A percentile compares a stretch with the other conserved stretches of the same genome.
Conservation (phyloP, 2,113 vertebrate species). For the Calidris pygmaea region DNA sequence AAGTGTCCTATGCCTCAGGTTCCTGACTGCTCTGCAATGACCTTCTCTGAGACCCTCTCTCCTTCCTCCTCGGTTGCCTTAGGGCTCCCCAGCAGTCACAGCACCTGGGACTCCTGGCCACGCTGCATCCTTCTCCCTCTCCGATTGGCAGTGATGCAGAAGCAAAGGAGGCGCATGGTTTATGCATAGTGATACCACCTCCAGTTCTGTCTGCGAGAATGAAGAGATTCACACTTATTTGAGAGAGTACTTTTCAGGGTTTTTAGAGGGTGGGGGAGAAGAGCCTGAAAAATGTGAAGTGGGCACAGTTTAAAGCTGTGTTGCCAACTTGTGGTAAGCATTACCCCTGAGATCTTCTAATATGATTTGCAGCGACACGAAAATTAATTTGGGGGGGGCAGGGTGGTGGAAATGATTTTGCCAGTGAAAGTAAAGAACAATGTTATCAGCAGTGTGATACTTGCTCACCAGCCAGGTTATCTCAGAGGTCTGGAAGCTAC, state of each 20-base stretch:
- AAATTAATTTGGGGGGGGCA: neutral
- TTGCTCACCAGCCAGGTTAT: neutral
- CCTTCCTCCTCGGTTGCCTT: fast-evolving
- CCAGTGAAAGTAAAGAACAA: neutral
- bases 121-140: neutral
- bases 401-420: neutral
- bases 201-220: neutral
- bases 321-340: neutral
- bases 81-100: neutral
- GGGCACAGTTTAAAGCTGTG: neutral
- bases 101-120: neutral
- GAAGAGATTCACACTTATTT: neutral
- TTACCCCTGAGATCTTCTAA: neutral
- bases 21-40: fast-evolving
- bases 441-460: neutral
- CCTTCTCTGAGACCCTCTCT: neutral
- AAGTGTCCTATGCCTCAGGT: neutral
- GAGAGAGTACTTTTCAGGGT: neutral
- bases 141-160: neutral
- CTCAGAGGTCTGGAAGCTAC: neutral
- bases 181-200: neutral
- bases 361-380: neutral
- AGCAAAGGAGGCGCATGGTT: neutral
- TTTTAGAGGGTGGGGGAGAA: neutral
- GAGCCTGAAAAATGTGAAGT: neutral